These are phyloP conservation scores for Heliconius nattereri DNA, from an alignment of 1,140 invertebrate genomes.

Conservation along the genomic window DNA sequence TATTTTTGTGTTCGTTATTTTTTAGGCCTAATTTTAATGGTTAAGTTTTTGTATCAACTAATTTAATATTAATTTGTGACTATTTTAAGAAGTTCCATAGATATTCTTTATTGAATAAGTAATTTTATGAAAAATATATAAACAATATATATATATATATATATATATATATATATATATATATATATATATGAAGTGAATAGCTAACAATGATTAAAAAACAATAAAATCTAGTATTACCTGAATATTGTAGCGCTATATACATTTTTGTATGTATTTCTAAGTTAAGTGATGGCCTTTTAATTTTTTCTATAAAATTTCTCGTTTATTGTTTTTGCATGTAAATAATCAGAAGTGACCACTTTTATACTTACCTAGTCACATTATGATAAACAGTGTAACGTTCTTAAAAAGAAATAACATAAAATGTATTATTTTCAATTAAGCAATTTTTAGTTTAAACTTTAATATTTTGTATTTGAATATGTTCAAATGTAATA, in stretches of 20 bases:
- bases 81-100: neutral
- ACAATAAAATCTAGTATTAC: no score
- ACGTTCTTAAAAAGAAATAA: neutral
- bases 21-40: neutral
- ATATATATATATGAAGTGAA: no score
- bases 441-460: neutral
- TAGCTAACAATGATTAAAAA: no score
- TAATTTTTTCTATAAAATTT: no score
- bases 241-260: no score
- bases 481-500: neutral
- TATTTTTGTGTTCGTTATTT: slow-evolving; percentile 11
- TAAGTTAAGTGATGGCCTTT: no score
- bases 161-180: no score
- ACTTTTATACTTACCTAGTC: neutral
- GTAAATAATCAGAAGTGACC: neutral
- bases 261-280: no score
- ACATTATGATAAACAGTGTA: neutral
- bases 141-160: no score
- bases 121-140: neutral
- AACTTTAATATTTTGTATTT: neutral
- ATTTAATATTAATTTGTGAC: neutral
- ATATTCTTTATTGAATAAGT: neutral
- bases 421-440: neutral
- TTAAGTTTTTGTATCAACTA: neutral
- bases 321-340: no score